Conservation (phyloP, 1,140 invertebrate genomes). For the Sipha flava region DNA sequence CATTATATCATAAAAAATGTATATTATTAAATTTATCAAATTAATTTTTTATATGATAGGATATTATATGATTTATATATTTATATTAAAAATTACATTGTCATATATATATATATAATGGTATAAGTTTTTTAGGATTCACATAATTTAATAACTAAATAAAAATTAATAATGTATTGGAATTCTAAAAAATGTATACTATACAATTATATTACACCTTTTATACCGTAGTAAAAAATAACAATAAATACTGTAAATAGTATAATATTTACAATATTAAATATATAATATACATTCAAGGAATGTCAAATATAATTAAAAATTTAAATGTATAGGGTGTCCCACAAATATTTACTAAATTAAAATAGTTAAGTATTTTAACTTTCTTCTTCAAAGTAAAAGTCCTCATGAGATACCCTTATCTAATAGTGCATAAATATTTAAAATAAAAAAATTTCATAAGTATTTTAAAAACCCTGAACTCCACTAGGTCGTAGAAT, state of each 20-base stretch:
- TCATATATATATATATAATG: too few relatives aligned
- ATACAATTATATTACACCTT: background rate
- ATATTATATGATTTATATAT: too few relatives aligned
- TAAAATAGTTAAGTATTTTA: too few relatives aligned
- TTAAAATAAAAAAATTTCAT: background rate
- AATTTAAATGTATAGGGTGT: constrained; percentile 10
- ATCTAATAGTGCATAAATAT: background rate
- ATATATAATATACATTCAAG: background rate
- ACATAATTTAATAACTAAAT: background rate
- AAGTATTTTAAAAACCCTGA: background rate
- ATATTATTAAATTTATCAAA: background rate
- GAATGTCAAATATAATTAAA: background rate
- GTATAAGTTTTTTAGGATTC: too few relatives aligned
- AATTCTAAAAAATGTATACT: background rate
- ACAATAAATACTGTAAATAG: background rate
- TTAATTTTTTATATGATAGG: background rate
- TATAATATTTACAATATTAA: background rate
- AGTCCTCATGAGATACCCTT: too few relatives aligned
- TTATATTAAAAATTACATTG: too few relatives aligned
- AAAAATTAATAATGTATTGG: background rate
- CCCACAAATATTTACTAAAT: too few relatives aligned
- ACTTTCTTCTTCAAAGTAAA: too few relatives aligned
- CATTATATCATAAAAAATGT: background rate
- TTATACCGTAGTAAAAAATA: background rate
- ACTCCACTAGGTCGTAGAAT: constrained; percentile 13